phyloP scores from a whole-genome alignment of 1,140 invertebrate genomes.

The Archegozetes longisetosus region DNA sequence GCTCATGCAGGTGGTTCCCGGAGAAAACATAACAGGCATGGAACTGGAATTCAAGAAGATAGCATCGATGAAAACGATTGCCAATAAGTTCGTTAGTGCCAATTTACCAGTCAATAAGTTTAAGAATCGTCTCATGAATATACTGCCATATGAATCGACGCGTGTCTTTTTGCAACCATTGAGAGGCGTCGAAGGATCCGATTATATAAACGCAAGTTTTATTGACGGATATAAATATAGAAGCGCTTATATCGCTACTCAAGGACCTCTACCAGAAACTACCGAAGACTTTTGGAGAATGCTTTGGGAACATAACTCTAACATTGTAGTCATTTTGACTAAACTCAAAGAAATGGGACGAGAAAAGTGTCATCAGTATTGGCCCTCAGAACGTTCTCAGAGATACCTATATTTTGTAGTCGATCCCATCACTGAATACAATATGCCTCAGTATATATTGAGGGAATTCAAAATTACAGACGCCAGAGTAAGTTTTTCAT shows the following conservation, averaged over 20 bases:
- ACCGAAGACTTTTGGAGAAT: constrained; percentile 98
- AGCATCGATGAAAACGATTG: constrained; percentile 71
- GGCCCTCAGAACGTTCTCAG: constrained; percentile 83
- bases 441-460: constrained; percentile 97
- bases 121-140: constrained; percentile 93
- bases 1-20: constrained; percentile 41
- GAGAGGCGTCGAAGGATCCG: constrained; percentile 79
- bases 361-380: constrained; percentile 98
- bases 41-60: constrained; percentile 81
- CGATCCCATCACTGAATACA: constrained; percentile 97
- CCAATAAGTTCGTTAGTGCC: constrained; percentile 81
- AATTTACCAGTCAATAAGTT: constrained; percentile 93
- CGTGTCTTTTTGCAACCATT: constrained; percentile 83
- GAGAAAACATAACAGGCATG: constrained; percentile 85
- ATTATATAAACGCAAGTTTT: constrained; percentile 98
- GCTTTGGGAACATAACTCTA: constrained; percentile 99
- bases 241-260: constrained; percentile 91
- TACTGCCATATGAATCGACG: constrained; percentile 86
- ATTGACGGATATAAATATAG: constrained; percentile 73
- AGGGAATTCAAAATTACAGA: constrained; percentile 88
- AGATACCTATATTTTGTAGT: constrained; percentile 94
- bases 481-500: constrained; percentile 35
- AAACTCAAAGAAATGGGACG: constrained; percentile 93
- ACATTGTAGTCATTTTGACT: constrained; percentile 96
- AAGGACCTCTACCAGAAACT: constrained; percentile 87